These are phyloP conservation scores for Olivierus martensii DNA, from an alignment of 1,140 invertebrate species.

Conservation along the genomic window DNA sequence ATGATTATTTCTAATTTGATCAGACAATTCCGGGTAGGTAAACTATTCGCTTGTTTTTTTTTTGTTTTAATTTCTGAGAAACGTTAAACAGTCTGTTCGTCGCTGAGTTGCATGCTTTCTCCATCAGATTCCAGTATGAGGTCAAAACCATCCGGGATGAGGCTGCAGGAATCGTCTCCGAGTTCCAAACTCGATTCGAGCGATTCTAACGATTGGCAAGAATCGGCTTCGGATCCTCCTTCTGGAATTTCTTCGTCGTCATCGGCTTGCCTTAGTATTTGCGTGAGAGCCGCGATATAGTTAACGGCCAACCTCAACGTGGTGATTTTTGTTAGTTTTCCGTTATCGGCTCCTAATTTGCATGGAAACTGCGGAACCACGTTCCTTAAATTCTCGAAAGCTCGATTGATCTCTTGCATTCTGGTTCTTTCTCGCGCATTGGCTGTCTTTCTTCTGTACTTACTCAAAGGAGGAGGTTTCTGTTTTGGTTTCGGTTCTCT, in stretches of 20 bases:
- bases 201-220: slow-evolving; percentile 4
- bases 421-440: slow-evolving; percentile 70
- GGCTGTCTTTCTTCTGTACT: slow-evolving; percentile 74
- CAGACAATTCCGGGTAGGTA: too few relatives aligned
- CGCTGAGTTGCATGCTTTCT: slow-evolving; percentile 16
- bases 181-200: slow-evolving; percentile 5
- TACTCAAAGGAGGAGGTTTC: slow-evolving; percentile 67
- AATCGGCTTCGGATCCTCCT: neutral
- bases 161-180: neutral
- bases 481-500: slow-evolving; percentile 41
- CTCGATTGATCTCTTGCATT: slow-evolving; percentile 75
- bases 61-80: too few relatives aligned
- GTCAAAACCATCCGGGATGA: slow-evolving; percentile 11
- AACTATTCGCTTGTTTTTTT: too few relatives aligned
- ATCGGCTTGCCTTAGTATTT: slow-evolving; percentile 31
- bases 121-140: slow-evolving; percentile 17
- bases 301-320: slow-evolving; percentile 72
- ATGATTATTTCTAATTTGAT: too few relatives aligned
- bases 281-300: slow-evolving; percentile 55
- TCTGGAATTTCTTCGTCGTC: slow-evolving; percentile 2
- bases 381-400: slow-evolving; percentile 60
- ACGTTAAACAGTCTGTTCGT: slow-evolving; percentile 10
- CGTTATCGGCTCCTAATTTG: slow-evolving; percentile 26
- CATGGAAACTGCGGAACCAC: slow-evolving; percentile 46
- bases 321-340: slow-evolving; percentile 78